These are phyloP conservation scores for Camelus bactrianus DNA, from an alignment of 2,113 vertebrate genomes.

Conservation along the genomic window DNA sequence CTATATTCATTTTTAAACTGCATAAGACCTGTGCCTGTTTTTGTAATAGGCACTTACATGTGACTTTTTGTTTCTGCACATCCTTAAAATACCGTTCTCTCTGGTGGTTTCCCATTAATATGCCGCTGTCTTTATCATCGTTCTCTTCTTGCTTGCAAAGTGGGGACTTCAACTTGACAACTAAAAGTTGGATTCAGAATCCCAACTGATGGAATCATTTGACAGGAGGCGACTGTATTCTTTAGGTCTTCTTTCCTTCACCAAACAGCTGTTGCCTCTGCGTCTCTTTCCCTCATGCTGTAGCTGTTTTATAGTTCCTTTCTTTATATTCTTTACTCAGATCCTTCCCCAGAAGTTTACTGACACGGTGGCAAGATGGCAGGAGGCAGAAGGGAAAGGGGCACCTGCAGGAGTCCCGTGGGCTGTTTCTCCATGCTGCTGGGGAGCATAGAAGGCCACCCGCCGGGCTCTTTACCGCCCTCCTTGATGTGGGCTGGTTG, in stretches of 20 bases:
- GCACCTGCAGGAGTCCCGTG: background rate
- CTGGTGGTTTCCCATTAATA: background rate
- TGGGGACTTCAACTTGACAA: background rate
- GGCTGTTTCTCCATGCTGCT: background rate
- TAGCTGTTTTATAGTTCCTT: background rate
- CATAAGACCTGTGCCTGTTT: background rate
- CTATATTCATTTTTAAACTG: background rate
- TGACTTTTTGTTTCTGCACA: background rate
- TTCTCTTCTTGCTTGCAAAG: background rate
- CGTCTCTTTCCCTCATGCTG: background rate
- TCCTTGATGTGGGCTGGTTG: background rate
- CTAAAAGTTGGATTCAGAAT: background rate
- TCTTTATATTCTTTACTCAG: background rate
- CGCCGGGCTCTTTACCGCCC: background rate
- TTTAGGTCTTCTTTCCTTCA: background rate
- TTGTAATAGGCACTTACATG: background rate
- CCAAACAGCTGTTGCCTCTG: background rate
- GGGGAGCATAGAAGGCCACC: background rate
- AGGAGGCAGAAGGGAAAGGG: background rate
- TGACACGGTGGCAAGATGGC: background rate
- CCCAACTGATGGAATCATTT: background rate
- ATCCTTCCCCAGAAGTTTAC: background rate
- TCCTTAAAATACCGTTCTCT: background rate
- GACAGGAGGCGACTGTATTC: background rate
- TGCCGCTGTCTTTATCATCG: background rate